Evolutionary conservation across 2,113 vertebrate genomes (phyloP).

Genomic region (Phocoena sinus): DNA sequence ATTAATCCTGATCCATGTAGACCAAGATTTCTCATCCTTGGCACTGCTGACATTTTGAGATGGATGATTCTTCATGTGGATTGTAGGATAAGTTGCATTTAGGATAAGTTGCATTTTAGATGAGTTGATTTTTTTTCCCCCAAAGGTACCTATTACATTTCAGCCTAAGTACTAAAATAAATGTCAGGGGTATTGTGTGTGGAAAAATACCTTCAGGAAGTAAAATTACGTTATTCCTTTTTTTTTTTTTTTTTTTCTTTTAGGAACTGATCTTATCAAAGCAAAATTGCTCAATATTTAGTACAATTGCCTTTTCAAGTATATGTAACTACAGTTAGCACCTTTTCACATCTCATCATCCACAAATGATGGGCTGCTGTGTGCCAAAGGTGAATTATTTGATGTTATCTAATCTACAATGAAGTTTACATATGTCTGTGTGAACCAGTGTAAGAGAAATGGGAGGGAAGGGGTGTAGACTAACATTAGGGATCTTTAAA

Average conservation of each 20-base stretch:
- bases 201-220: not conserved
- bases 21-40: not conserved
- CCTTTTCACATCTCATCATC: not conserved
- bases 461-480: not conserved
- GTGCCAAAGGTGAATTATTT: not conserved
- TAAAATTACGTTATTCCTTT: not conserved
- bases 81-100: not conserved
- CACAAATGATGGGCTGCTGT: not conserved
- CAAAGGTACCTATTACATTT: not conserved
- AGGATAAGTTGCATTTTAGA: not conserved
- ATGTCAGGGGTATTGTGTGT: not conserved
- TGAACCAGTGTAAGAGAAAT: not conserved
- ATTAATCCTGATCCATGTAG: not conserved
- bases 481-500: slow-evolving; percentile 1
- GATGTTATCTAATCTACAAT: not conserved
- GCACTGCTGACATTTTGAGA: not conserved
- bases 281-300: not conserved
- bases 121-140: not conserved
- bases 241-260: not conserved
- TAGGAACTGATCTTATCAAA: not conserved
- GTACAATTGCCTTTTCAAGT: not conserved
- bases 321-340: not conserved
- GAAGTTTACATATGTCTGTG: not conserved
- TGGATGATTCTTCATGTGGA: not conserved
- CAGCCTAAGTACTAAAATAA: not conserved